Evolutionary conservation across 2,888 invertebrate genomes (phyloP), one percentile per base, ranked within the genome.

Genomic region (Netelia fuscicornis): DNA sequence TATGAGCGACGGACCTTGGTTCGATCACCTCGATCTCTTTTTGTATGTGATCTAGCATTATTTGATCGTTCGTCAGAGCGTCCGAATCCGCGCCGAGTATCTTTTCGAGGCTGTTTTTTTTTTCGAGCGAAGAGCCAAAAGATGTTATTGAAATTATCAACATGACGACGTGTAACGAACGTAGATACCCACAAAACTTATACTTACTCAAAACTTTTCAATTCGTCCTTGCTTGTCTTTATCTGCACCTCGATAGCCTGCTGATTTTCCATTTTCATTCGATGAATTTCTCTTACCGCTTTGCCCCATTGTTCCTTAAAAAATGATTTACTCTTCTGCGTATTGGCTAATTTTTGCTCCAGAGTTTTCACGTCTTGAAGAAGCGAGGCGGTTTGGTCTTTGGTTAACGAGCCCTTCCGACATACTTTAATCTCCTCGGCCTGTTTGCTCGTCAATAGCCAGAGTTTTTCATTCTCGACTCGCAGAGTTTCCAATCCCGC

Each of bases 271-370:
- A 95, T 94, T 90, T 96, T 96, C 83, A 95, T 92, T 62, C 94
- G 94, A 85, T 97, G 97, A 76, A 97, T 94, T 89, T 97, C 97
- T 0, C 96, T 94, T 2, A 96, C 95, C 0, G 96, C 95, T 85
- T 95, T 95, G 1, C 95, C 95, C 96, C 97, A 97, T 90, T 97
- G 96, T 88, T 96, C 96, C 90, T 97, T 97, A 93, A 97, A 97
- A 91, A 96, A 97, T 13, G 95, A 94, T 92, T 97, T 97, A 54
- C 96, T 96, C 80, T 96, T 95, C 78, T 95, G 95, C 2, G 96
- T 95, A 79, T 95, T 95, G 84, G 95, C 95, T 68, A 96, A 94
- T 89, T 96, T 96, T 90, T 96, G 95, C 90, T 97, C 96, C 11
- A 97, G 90, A 70, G 94, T 94, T 76, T 95, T 95, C 91, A 97